phyloP scores from a whole-genome alignment of 2,888 invertebrate species.

The Andrena camellia region DNA sequence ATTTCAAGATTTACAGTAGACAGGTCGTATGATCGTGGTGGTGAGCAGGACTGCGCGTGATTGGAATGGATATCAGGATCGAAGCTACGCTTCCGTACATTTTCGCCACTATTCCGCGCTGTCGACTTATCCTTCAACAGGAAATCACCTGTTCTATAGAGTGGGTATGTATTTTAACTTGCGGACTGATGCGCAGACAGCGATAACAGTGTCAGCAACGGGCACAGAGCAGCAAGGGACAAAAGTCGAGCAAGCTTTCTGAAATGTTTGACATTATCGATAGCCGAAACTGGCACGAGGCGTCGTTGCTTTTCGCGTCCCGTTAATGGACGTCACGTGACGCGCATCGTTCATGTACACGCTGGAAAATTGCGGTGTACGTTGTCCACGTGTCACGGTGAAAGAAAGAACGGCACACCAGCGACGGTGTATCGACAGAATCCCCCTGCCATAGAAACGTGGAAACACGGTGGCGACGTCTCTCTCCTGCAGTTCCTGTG shows the following conservation, averaged over 20 bases:
- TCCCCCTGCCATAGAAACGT: constrained; percentile 27
- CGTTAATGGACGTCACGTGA: constrained; percentile 45
- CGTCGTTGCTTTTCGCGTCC: constrained; percentile 25
- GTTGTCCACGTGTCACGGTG: constrained; percentile 23
- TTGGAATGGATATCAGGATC: not conserved
- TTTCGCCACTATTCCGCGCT: not conserved
- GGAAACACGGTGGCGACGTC: constrained; percentile 13
- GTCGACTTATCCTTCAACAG: no score
- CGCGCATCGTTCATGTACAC: constrained; percentile 16
- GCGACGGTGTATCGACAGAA: constrained; percentile 15
- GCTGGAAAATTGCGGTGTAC: constrained; percentile 43
- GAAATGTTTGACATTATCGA: constrained; percentile 45
- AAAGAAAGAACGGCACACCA: constrained; percentile 3
- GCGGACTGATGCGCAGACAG: no score
- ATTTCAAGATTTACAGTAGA: constrained; percentile 1
- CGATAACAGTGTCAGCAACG: no score
- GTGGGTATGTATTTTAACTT: no score
- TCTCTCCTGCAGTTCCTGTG: not conserved
- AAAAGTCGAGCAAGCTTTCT: not conserved
- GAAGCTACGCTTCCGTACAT: not conserved
- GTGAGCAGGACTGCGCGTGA: not conserved
- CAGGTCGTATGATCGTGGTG: not conserved
- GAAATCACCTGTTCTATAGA: no score
- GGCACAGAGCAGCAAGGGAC: not conserved
- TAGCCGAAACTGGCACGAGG: constrained; percentile 8